Base-by-base conservation (phyloP, 1,140 invertebrate genomes). In the Pentalonia nigronervosa region DNA sequence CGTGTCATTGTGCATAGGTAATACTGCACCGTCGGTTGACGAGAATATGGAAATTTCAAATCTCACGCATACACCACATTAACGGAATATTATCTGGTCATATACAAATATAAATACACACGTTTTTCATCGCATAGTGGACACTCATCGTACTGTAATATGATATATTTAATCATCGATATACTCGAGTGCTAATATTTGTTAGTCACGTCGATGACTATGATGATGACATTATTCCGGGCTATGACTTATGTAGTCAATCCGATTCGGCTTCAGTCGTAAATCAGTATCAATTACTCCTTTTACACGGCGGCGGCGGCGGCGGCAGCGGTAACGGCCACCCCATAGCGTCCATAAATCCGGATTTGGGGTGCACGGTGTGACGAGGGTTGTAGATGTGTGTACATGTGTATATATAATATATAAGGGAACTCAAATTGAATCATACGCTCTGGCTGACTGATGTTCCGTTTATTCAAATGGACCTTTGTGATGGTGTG, bases 401-500 rank as follows among this genome's bases (percentile, higher is more conserved):
- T 67, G 14, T 45, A 45, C 21, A 23, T 23, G 67, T 48, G 67
- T 81, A 60, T 50, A 36, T 50, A 92, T 76, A 76, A 47, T 45
- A 60, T 87, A 89, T 50, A 90, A 93, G 91, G 81, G n/a, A 93
- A 56, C 91, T 93, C 48, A 93, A 93, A 93, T 93, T 93, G 91
- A 93, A 93, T 93, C 91, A 93, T 93, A 93, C 91, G 91, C 91
- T 93, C 91, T 93, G 91, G 81, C 91, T 93, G 91, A 93, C 91
- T 93, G 91, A 93, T 93, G 91, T 93, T 93, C 76, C 91, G 91
- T 93, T 93, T 93, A 93, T 93, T 93, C 81, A 93, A 93, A 93
- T 93, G 50, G 91, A 93, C 81, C 91, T 93, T 93, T 93, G 91
- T 83, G 56, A 91, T 91, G 21, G 88, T 89, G 88, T 50, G 90